Base-by-base conservation (phyloP, 35 echinoderm and acorn worm species). In the Amphiura filiformis region DNA sequence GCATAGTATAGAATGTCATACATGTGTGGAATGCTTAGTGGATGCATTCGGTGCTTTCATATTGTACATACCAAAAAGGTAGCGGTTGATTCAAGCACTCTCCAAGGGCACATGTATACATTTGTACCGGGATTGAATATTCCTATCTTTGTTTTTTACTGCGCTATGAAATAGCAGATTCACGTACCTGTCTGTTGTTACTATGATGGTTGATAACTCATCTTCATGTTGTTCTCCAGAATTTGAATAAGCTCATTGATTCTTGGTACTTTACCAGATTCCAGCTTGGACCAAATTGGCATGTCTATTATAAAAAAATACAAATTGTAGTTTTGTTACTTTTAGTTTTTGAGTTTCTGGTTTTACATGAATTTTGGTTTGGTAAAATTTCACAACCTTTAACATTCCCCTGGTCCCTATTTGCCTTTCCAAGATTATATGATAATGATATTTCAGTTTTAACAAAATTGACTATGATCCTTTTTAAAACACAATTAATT, bases 251-350 rank as follows among this genome's bases (percentile, higher is more conserved):
- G 80, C 31, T 98, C 96, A 57, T 88, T 86, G 41, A 76, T 91
- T 39, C 90, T 80, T 32, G 96, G 96, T 3, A 98, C 93, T 84
- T 93, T 98, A 13, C 96, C 96, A 14, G 96, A 98, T 83, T 98
- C 92, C 11, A 98, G 42, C 78, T 98, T 98, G 44, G 96, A 98
- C 96, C 96, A 98, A 26, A 98, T 91, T 37, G 92, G 96, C 89
- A 98, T 94, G 84, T 94, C 96, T 98, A 80, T 52, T 11, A 7
- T 11, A 52, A 82, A 56, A 76, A 75, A 82, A 36, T 26, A 86
- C 47, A 28, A 31, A 44, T 28, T 39, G 26, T 37, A 90, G 32
- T 30, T 0, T 33, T 77, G 39, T 28, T 37, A 0, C 17, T 26
- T 65, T n/a, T n/a, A n/a, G n/a, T n/a, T 22, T 31, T 20, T 42